These are phyloP conservation scores for Imbricaverruca yamaguchii DNA, from an alignment of 2,888 invertebrate genomes.

Conservation along the genomic window DNA sequence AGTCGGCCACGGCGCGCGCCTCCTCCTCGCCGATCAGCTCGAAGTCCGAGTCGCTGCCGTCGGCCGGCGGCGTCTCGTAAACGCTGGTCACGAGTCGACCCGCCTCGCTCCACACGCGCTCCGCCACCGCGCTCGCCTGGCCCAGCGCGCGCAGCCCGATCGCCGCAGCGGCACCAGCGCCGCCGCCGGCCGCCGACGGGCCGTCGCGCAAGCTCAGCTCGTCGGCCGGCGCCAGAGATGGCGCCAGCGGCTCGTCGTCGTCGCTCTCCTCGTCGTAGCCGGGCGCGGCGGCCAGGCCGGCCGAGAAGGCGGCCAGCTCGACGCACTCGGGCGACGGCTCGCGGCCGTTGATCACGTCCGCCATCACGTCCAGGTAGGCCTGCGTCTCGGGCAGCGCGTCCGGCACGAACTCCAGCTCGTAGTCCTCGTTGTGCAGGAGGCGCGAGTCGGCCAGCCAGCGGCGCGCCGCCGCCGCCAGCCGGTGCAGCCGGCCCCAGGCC, in stretches of 20 bases:
- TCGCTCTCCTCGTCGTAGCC: neutral
- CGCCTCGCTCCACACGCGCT: neutral
- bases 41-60: neutral
- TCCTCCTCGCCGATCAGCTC: constrained; percentile 6
- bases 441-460: neutral
- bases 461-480: neutral
- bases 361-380: constrained; percentile 3
- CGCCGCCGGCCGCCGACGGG: neutral
- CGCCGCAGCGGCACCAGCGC: neutral
- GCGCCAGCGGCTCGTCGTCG: neutral
- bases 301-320: neutral
- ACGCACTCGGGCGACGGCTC: neutral
- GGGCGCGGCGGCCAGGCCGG: neutral
- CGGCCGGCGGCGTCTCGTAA: neutral
- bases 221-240: neutral
- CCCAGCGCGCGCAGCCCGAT: neutral
- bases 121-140: neutral
- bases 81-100: neutral
- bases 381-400: neutral
- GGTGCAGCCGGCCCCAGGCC: neutral
- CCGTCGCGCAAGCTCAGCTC: neutral
- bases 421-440: neutral
- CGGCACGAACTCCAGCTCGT: neutral
- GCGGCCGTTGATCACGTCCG: neutral
- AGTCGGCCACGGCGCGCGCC: neutral